A percentile compares a stretch with the other conserved stretches of the same genome.
Conservation (phyloP, 1,140 invertebrate species). For the Calliphora vicina region DNA sequence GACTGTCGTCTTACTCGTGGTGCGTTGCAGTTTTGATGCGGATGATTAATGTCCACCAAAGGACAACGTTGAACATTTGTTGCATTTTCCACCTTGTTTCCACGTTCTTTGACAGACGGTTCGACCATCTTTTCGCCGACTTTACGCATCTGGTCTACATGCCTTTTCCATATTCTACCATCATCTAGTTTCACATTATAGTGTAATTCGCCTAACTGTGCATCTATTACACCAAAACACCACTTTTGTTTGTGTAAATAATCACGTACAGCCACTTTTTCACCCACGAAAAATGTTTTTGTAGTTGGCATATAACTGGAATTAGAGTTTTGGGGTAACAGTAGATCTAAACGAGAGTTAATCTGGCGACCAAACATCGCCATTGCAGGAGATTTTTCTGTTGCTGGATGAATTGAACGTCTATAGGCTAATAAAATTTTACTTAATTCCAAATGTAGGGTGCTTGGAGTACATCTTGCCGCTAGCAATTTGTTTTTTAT, state of each 20-base stretch:
- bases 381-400: conserved; percentile 37
- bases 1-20: no score
- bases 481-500: conserved; percentile 13
- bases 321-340: neutral
- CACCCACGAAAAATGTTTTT: neutral
- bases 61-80: no score
- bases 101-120: no score
- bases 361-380: conserved; percentile 36
- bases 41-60: no score
- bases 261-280: neutral
- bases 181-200: neutral
- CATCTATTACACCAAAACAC: neutral
- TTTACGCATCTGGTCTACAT: neutral
- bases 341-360: conserved; percentile 22
- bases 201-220: neutral
- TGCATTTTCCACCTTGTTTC: no score
- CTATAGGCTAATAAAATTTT: conserved; percentile 39
- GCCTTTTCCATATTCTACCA: neutral
- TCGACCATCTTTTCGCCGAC: no score
- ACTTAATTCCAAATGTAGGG: conserved; percentile 17
- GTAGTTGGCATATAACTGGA: neutral
- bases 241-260: neutral
- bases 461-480: neutral
- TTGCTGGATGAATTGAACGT: conserved; percentile 38
- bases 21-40: no score